A percentile compares a stretch with the other conserved stretches of the same genome.
Conservation (phyloP, 2,797 vertebrate genomes). For the Ciconia nigra region DNA sequence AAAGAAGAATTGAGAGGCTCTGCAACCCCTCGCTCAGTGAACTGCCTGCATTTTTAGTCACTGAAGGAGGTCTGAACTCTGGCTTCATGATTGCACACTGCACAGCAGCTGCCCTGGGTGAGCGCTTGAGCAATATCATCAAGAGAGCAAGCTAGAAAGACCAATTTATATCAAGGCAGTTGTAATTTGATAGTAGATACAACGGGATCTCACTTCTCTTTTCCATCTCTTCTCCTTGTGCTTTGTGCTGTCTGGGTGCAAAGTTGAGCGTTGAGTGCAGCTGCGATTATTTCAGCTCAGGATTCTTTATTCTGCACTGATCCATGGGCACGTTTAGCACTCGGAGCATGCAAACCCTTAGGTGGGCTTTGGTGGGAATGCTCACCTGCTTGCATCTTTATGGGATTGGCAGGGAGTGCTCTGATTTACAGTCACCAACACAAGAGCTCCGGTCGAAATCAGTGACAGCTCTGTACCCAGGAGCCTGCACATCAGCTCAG, state of each 20-base stretch:
- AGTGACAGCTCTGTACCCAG: neutral
- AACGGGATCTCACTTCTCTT: neutral
- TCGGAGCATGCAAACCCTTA: neutral
- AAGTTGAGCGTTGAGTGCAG: neutral
- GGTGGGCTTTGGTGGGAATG: neutral
- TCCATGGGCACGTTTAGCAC: neutral
- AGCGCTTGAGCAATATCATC: conserved; percentile 7
- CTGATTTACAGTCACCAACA: neutral
- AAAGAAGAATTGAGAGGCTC: conserved; percentile 92
- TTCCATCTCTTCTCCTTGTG: neutral
- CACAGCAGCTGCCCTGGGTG: conserved; percentile 92
- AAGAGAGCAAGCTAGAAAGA: neutral
- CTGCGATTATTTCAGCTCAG: neutral
- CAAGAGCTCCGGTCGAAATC: neutral
- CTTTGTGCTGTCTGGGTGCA: neutral
- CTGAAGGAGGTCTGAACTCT: conserved; percentile 96
- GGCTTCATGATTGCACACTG: conserved; percentile 99
- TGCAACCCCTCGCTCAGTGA: conserved; percentile 96
- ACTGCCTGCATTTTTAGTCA: conserved; percentile 95
- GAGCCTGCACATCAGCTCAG: neutral
- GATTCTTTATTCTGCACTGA: neutral
- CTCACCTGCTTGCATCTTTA: neutral
- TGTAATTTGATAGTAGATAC: neutral
- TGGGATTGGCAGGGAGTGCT: neutral
- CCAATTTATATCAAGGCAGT: neutral